Percentiles rank a stretch among this genome's conserved stretches.
phyloP scores from a whole-genome alignment of 2,888 invertebrate genomes.

The Drosophila mayaguana region DNA sequence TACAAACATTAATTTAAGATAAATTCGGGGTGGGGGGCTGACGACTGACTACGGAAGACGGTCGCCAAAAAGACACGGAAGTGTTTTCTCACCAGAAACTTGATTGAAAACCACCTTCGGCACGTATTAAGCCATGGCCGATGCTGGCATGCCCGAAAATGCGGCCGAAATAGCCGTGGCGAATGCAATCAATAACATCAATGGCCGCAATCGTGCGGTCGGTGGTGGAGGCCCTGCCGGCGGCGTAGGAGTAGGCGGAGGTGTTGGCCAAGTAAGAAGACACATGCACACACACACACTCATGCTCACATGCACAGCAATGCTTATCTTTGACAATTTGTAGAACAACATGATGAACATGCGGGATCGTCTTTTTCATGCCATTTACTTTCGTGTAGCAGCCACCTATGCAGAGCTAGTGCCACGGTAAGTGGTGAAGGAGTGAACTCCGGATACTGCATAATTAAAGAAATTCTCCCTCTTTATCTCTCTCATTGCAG shows the following conservation, averaged over 20 bases:
- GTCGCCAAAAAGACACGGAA: constrained; percentile 58
- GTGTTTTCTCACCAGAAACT: constrained; percentile 41
- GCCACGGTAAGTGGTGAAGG: constrained; percentile 88
- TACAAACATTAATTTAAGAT: constrained; percentile 25
- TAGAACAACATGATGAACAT: constrained; percentile 93
- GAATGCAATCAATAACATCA: constrained; percentile 80
- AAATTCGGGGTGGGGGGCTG: constrained; percentile 32
- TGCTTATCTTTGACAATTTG: constrained; percentile 39
- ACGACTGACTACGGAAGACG: constrained; percentile 59
- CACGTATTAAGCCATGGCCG: constrained; percentile 56
- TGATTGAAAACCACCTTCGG: constrained; percentile 36
- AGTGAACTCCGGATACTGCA: neutral
- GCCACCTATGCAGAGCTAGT: constrained; percentile 96
- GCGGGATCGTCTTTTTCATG: constrained; percentile 96
- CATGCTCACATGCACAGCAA: constrained; percentile 1
- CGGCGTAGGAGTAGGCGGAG: constrained; percentile 46
- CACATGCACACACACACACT: neutral
- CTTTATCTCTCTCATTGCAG: constrained; percentile 49
- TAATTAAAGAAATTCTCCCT: too few species aligned
- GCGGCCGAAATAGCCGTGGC: constrained; percentile 69
- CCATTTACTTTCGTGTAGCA: constrained; percentile 96
- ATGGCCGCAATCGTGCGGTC: constrained; percentile 75
- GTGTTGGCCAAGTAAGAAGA: constrained; percentile 56
- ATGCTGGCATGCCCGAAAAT: constrained; percentile 54
- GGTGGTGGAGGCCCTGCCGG: constrained; percentile 46